Conservation (phyloP, 2,797 vertebrate species). For the Gobionotothen gibberifrons region DNA sequence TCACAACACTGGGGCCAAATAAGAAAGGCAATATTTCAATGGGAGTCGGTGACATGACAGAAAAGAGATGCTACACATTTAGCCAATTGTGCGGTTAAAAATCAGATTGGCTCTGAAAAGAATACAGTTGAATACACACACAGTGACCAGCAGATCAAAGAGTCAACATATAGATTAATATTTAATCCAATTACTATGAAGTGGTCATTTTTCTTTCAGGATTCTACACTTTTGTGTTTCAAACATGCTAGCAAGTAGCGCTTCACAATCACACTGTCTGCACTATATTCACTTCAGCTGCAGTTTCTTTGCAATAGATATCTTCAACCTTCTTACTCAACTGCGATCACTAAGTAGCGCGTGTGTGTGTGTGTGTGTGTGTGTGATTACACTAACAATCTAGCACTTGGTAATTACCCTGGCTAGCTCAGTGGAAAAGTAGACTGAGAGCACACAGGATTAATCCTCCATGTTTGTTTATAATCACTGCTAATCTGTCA, state of each 20-base stretch:
- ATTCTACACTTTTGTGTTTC: neutral
- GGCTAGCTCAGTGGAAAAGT: constrained; percentile 78
- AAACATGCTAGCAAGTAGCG: neutral
- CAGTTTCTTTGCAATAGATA: constrained; percentile 27
- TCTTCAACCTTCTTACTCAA: constrained; percentile 45
- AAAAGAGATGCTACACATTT: constrained; percentile 14
- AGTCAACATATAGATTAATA: too few species aligned
- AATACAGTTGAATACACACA: neutral
- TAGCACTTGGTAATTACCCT: constrained; percentile 78
- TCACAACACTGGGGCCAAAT: constrained; percentile 20
- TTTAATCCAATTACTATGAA: neutral
- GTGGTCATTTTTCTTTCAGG: neutral
- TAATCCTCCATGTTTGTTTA: constrained; percentile 85
- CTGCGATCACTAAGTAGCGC: constrained; percentile 41
- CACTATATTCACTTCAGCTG: constrained; percentile 7
- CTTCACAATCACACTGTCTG: constrained; percentile 19
- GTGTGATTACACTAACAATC: constrained; percentile 74
- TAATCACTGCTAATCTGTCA: constrained; percentile 86
- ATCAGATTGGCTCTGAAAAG: too few species aligned
- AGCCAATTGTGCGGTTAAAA: neutral
- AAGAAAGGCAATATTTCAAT: constrained; percentile 34
- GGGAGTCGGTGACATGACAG: constrained; percentile 18
- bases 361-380: constrained; percentile 15
- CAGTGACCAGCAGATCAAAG: neutral
- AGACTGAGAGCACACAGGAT: constrained; percentile 80